These are phyloP conservation scores for Lepidocolaptes lacrymiger DNA, from an alignment of 2,797 vertebrate genomes.

Conservation along the genomic window DNA sequence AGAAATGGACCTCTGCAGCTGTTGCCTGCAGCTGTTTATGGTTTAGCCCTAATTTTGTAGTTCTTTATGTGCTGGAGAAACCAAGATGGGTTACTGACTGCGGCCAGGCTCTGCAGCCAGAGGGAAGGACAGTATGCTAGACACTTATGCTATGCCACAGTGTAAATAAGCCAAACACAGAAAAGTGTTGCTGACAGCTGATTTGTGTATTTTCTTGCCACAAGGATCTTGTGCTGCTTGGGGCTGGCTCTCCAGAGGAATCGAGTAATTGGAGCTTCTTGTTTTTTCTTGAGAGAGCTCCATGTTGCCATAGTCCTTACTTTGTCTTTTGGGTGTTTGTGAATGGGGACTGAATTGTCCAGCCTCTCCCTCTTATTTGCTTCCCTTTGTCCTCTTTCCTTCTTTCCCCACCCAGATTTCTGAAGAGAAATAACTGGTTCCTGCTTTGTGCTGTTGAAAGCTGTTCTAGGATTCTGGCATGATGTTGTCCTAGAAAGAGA, in stretches of 20 bases:
- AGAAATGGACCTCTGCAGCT: conserved; percentile 1
- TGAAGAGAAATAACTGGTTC: neutral
- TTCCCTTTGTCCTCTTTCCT: neutral
- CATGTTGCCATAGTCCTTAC: neutral
- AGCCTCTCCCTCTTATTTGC: neutral
- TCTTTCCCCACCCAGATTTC: neutral
- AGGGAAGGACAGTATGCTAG: neutral
- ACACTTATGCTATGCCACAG: neutral
- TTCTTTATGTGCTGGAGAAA: neutral
- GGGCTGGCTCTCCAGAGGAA: neutral
- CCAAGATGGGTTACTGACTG: neutral
- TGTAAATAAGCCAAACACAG: neutral
- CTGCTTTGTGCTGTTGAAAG: neutral
- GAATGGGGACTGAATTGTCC: neutral
- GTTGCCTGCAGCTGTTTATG: neutral
- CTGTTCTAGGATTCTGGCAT: neutral
- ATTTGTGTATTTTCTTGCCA: neutral
- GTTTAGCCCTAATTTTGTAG: neutral
- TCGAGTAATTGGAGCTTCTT: neutral
- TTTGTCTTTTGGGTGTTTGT: neutral
- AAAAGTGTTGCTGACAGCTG: neutral
- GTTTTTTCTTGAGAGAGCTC: neutral
- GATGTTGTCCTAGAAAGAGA: neutral
- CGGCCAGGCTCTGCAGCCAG: neutral
- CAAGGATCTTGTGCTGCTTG: neutral